Conservation (phyloP, 2,888 invertebrate species). For the Diaprepes abbreviatus region DNA sequence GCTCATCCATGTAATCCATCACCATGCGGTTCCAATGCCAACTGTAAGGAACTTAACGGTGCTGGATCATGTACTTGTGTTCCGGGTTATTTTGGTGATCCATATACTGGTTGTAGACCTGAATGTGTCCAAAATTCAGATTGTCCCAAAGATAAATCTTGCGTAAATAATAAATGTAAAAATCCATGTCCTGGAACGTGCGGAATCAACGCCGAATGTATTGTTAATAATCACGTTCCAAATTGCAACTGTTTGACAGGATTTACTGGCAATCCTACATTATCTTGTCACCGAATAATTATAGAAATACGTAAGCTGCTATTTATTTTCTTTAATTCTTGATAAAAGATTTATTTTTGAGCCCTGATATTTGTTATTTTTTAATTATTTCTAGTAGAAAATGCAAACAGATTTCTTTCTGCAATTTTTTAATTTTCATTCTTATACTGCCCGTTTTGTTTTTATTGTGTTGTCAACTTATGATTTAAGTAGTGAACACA, state of each 20-base stretch:
- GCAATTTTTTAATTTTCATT: no score
- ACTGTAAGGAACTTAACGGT: constrained; percentile 85
- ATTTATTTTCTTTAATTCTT: not conserved
- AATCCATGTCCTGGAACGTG: constrained; percentile 88
- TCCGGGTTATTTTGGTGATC: constrained; percentile 87
- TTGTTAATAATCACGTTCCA: constrained; percentile 86
- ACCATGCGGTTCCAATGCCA: constrained; percentile 89
- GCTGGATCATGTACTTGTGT: constrained; percentile 87
- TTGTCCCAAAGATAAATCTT: constrained; percentile 82
- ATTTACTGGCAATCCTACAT: constrained; percentile 84
- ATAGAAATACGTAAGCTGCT: constrained; percentile 1
- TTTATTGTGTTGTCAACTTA: no score
- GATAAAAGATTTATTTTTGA: not conserved
- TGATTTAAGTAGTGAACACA: no score
- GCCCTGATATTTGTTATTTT: no score
- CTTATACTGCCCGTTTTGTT: no score
- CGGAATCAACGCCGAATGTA: constrained; percentile 87
- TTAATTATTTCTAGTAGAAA: no score
- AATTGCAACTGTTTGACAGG: constrained; percentile 81
- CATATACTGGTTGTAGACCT: constrained; percentile 87
- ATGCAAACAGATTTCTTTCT: no score
- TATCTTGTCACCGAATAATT: constrained; percentile 75
- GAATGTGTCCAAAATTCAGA: constrained; percentile 92
- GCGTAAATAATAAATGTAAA: constrained; percentile 86
- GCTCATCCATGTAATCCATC: constrained; percentile 83